Conservation (phyloP, 2,797 vertebrate species). For the Betta splendens region DNA sequence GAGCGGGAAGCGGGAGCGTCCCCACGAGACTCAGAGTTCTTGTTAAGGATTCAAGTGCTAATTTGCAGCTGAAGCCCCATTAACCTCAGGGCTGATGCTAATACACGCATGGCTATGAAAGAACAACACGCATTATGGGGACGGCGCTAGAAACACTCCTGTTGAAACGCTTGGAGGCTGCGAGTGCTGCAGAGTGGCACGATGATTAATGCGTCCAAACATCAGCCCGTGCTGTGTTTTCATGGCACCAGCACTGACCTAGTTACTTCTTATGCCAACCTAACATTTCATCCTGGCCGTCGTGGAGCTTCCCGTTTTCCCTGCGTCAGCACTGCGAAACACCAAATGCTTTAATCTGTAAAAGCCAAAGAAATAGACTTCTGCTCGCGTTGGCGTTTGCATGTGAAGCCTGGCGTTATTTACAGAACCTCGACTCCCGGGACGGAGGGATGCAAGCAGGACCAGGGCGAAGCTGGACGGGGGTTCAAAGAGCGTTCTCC, state of each 20-base stretch:
- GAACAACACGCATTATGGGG: conserved; percentile 9
- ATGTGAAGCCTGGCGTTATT: conserved; percentile 68
- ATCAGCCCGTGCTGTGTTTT: conserved; percentile 12
- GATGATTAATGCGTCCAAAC: conserved; percentile 17
- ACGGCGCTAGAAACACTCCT: conserved; percentile 17
- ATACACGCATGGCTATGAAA: conserved; percentile 37
- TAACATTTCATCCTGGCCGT: conserved; percentile 29
- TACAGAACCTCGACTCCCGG: conserved; percentile 66
- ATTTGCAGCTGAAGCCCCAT: conserved; percentile 41
- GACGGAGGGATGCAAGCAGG: conserved; percentile 52
- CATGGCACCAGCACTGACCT: conserved; percentile 9
- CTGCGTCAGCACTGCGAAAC: conserved; percentile 32
- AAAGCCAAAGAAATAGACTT: conserved; percentile 55
- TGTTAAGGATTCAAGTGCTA: conserved; percentile 53
- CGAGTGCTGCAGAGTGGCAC: background rate
- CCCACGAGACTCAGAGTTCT: conserved; percentile 51
- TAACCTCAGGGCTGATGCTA: conserved; percentile 28
- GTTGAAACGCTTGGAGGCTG: conserved; percentile 8
- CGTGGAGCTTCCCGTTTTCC: conserved; percentile 26
- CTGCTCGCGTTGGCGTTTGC: conserved; percentile 45
- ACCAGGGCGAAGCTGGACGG: conserved; percentile 47
- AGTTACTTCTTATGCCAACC: conserved; percentile 28
- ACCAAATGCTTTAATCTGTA: conserved; percentile 40
- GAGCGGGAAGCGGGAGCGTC: conserved; percentile 29
- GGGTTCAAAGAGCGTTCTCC: conserved; percentile 60